Percentiles rank a stretch among this genome's conserved stretches.
phyloP scores from a whole-genome alignment of 2,888 invertebrate species.

The Phortica okadai region DNA sequence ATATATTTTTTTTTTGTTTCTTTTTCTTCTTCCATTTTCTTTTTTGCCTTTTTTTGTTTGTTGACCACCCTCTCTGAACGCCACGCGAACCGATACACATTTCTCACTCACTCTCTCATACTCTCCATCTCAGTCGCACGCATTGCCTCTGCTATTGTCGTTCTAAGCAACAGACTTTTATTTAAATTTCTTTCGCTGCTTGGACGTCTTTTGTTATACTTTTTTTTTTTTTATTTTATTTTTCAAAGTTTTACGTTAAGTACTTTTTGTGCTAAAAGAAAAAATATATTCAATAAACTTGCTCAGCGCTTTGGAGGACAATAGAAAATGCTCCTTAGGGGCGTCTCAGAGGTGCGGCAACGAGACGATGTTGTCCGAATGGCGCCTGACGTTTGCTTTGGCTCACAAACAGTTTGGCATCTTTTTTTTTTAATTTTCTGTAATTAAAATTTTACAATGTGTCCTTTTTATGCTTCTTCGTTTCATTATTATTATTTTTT shows the following conservation, averaged over 20 bases:
- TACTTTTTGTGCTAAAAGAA: slow-evolving; percentile 40
- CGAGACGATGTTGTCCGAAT: neutral
- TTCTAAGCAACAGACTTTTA: slow-evolving; percentile 16
- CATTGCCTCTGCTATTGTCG: neutral
- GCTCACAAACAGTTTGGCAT: neutral
- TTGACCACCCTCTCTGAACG: too few species aligned
- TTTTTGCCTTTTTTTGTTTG: too few species aligned
- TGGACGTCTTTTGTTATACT: neutral
- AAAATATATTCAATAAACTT: slow-evolving; percentile 46
- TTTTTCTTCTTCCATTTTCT: neutral
- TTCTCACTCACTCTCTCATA: neutral
- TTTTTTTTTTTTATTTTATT: neutral
- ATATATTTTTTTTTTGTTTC: neutral
- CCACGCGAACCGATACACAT: too few species aligned
- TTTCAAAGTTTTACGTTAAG: slow-evolving; percentile 44
- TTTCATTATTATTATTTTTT: too few species aligned
- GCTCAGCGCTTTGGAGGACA: slow-evolving; percentile 41
- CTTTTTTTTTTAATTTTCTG: neutral
- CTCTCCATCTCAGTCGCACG: neutral
- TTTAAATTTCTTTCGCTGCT: slow-evolving; percentile 18
- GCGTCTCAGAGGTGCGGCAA: neutral
- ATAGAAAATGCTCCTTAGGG: slow-evolving; percentile 28
- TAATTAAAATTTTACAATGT: slow-evolving; percentile 7
- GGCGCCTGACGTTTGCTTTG: neutral
- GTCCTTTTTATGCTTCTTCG: neutral